Base-by-base conservation (phyloP, 2,797 vertebrate genomes). In the Mormyrops attenuatus region DNA sequence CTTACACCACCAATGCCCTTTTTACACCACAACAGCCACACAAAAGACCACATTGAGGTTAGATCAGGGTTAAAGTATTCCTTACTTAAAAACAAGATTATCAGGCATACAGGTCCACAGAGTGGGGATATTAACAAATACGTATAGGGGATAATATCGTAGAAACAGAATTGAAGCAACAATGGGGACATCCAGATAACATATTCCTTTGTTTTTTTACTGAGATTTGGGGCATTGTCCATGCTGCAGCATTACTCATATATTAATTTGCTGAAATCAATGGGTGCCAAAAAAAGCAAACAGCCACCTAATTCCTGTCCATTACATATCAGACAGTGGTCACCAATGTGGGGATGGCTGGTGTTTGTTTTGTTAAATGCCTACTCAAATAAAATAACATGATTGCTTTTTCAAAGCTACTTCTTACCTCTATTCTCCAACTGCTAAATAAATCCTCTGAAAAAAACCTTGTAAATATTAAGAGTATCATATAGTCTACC, bases 261-360 rank as follows among this genome's bases (percentile, higher is more conserved):
- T 87, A 38, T 87, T 87, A 60, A 87, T 60, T 60, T 57, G 53
- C 85, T 87, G 30, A 38, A 41, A 41, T 87, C 85, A 26, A 60
- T n/a, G 8, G 30, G 34, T n/a, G 17, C 17, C 11, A 55, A 38
- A 60, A 60, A 57, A 20, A 30, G 26, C 50, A 87, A 30, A 87
- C 13, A 57, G 30, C 5, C 3, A 60, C 52, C 13, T 87, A 13
- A 86, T 55, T 86, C 85, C 85, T 55, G 85, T 53, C 30, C 26
- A 34, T 86, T 55, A 55, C 34, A 55, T 2, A 55, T 30, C 50
- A 52, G 17, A 8, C 38, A 11, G 20, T 20, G 5, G 38, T 82
- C 38, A 47, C 41, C 77, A 47, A 44, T 47, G 20, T 82, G 77
- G 7, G 20, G 77, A 44, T 4, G 77, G 41, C 41, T 82, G 77